Evolutionary conservation across 2,888 invertebrate species (phyloP), one percentile per base, ranked within the genome.

Genomic region (Linyphia triangularis): DNA sequence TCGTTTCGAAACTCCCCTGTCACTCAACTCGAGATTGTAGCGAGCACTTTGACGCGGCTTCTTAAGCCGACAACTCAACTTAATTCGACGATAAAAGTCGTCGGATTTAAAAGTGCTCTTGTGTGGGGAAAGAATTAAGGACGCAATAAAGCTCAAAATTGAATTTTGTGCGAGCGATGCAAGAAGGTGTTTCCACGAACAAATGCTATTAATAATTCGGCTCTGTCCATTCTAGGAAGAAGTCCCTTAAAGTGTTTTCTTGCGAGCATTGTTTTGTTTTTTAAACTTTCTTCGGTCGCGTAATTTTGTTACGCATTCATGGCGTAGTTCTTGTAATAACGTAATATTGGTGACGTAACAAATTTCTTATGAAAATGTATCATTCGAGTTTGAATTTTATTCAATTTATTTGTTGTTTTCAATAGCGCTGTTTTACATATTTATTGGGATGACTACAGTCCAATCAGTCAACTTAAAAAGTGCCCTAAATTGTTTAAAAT

Each of bases 161-260:
- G 65, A 67, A 79, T 79, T 79, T 67, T 67, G 61, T 13, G 67
- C 22, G 16, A 16, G 24, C 51, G 43, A 43, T 43, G 78, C 67
- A 79, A 67, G 78, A 79, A 79, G 61, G 37, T 77, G 77, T 79
- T 67, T 51, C 51, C 51, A 40, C 28, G 37, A 67, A 67, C 67
- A 67, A 79, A 51, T 61, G 78, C 51, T 79, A 79, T 79, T 77
- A 61, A 77, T 77, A 63, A 73, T 77, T 77, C 77, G 61, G 77
- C 77, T 77, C 63, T 37, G 63, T 40, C 37, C 28, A 37, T n/a
- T n/a, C 7, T 7, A 6, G 37, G 16, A 10, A 51, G 57, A 40
- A 30, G 16, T 37, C 16, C 16, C n/a, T 51, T 51, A 51, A 51
- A 51, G 33, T 9, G 9, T 33, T 59, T 73, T 22, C 10, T 73